Evolutionary conservation across 2,113 vertebrate species (phyloP), one percentile per base, ranked within the genome.

Genomic region (Ptilorrhoa leucosticta): DNA sequence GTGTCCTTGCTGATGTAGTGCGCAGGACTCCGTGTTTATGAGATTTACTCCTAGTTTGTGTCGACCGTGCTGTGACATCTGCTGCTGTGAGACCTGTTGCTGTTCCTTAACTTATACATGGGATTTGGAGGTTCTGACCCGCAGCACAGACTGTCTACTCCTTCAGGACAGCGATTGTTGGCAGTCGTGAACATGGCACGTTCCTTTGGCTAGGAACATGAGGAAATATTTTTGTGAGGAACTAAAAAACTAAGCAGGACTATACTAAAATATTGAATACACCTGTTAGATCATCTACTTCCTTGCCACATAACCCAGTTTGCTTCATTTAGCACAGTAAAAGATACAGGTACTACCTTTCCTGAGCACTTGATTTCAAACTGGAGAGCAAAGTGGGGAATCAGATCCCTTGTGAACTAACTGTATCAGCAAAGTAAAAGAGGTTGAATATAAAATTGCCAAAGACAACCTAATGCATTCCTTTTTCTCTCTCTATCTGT

Each of bases 151-250:
- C 70, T 68, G 18, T 13, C 40, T 56, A 39, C 63, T 86, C 40
- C 48, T 75, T 45, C 6, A 11, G 57, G 35, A 48, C 57, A 80
- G 56, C 0, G 3, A 37, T 7, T n/a, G 7, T 19, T 75, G 51
- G 35, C 56, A 66, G n/a, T 15, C 0, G 0, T n/a, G 44, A 64
- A 28, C 18, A 14, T 61, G 77, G 58, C 22, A 81, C 0, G 1
- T 81, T 89, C n/a, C 72, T 76, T 65, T 39, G 45, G 31, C n/a
- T 56, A 30, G 31, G 28, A 77, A 70, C 3, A 1, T 37, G 23
- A 84, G 33, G 30, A 88, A 92, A 88, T 71, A 56, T 7, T 81
- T 87, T 10, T 22, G 26, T 15, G 24, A 94, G 37, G 20, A 94
- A 40, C 20, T 26, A 44, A 60, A 61, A 86, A 56, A 44, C 37